Conservation (phyloP, 2,797 vertebrate genomes). For the Karalla daura region DNA sequence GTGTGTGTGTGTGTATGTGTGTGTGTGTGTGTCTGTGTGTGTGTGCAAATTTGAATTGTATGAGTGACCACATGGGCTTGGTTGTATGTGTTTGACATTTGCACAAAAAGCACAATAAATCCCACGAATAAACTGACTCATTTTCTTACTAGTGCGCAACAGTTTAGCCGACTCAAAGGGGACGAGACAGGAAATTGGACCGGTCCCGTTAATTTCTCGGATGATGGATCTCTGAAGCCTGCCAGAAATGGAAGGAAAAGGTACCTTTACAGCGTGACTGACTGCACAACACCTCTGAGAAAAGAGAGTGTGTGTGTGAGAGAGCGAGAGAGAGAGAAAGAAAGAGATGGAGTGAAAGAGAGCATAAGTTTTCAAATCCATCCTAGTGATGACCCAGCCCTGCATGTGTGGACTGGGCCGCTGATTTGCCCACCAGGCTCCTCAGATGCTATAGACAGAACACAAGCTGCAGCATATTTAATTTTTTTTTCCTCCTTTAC, state of each 20-base stretch:
- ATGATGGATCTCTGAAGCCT: constrained; percentile 93
- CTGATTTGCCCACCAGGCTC: constrained; percentile 44
- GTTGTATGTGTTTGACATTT: constrained; percentile 62
- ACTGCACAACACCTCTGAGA: constrained; percentile 81
- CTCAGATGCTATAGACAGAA: constrained; percentile 56
- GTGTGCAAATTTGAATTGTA: constrained; percentile 40
- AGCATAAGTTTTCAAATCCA: constrained; percentile 57
- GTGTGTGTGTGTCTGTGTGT: constrained; percentile 39
- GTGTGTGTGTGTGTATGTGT: constrained; percentile 32
- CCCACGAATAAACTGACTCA: constrained; percentile 90
- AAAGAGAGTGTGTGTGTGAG: constrained; percentile 62
- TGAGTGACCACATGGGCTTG: constrained; percentile 47
- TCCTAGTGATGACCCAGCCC: constrained; percentile 63
- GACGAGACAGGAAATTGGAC: constrained; percentile 98
- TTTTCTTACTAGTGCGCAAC: constrained; percentile 98
- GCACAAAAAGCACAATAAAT: constrained; percentile 66
- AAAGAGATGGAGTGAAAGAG: constrained; percentile 60
- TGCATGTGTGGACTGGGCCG: constrained; percentile 82
- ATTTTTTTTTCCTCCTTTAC: constrained; percentile 38
- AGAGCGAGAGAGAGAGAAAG: constrained; percentile 34
- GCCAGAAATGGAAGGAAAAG: constrained; percentile 96
- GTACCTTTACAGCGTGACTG: constrained; percentile 88
- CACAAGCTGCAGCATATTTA: constrained; percentile 51
- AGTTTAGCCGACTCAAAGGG: constrained; percentile 98
- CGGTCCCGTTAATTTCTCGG: constrained; percentile 95